phyloP scores from a whole-genome alignment of 1,140 invertebrate genomes.

The Papilio dardanus region DNA sequence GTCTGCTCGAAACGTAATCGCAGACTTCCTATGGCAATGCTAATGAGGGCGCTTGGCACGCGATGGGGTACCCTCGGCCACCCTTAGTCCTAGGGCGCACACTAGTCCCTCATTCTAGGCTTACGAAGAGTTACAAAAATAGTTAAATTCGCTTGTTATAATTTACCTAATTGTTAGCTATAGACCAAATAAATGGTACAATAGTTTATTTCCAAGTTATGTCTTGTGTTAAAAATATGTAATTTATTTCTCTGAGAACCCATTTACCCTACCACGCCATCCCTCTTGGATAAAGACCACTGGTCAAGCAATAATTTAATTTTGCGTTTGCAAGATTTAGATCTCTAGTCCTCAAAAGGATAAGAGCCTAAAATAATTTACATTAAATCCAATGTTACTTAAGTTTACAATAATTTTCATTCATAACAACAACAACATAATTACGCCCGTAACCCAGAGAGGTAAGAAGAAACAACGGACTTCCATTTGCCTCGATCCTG shows the following conservation, averaged over 20 bases:
- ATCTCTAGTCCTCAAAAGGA: not conserved
- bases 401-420: conserved; percentile 3
- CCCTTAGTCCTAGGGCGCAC: not conserved
- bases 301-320: conserved; percentile 10
- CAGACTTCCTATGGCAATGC: conserved; percentile 67
- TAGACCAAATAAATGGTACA: not conserved
- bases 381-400: not conserved
- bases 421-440: too few species aligned
- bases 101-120: not conserved
- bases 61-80: conserved; percentile 42
- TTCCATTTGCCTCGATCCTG: too few species aligned
- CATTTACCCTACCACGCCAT: too few species aligned
- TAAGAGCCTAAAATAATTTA: not conserved
- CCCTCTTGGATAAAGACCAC: not conserved
- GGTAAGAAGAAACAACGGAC: too few species aligned
- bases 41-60: conserved; percentile 56
- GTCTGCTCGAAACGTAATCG: conserved; percentile 59
- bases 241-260: too few species aligned
- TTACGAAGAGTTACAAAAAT: not conserved
- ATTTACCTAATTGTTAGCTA: not conserved
- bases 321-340: not conserved
- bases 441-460: too few species aligned
- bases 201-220: not conserved
- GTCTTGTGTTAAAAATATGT: too few species aligned
- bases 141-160: not conserved